phyloP scores from a whole-genome alignment of 2,888 invertebrate genomes.

The Herminia tarsipennalis region DNA sequence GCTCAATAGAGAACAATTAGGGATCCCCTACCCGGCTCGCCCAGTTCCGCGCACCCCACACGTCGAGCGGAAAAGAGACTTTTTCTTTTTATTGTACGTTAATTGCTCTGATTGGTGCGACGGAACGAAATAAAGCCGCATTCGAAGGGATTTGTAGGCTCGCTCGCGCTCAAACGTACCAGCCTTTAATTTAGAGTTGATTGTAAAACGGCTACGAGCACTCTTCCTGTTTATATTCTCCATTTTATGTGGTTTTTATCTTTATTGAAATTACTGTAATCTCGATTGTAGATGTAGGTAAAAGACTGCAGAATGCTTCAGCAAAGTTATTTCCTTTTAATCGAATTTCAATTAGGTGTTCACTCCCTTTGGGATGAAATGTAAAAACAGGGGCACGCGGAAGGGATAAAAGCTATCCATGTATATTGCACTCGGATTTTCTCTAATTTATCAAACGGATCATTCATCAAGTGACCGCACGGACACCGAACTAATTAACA shows the following conservation, averaged over 20 bases:
- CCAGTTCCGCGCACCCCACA: constrained; percentile 43
- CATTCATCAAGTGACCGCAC: constrained; percentile 53
- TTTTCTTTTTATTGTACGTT: constrained; percentile 71
- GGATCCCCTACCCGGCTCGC: constrained; percentile 46
- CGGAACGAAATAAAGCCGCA: constrained; percentile 70
- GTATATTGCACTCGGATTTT: constrained; percentile 30
- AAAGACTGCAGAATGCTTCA: constrained; percentile 20
- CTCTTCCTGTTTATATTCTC: constrained; percentile 33
- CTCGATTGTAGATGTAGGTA: constrained; percentile 18
- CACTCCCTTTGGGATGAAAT: constrained; percentile 8
- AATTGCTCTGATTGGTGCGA: constrained; percentile 79
- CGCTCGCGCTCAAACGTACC: constrained; percentile 56
- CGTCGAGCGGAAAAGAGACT: constrained; percentile 44
- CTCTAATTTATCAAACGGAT: constrained; percentile 47
- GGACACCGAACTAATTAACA: constrained; percentile 53
- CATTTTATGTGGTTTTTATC: constrained; percentile 31
- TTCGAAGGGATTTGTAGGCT: constrained; percentile 63
- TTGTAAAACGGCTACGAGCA: constrained; percentile 52
- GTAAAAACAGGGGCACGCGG: constrained; percentile 17
- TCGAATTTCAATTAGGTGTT: constrained; percentile 25
- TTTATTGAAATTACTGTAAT: constrained; percentile 34
- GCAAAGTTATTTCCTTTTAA: constrained; percentile 27
- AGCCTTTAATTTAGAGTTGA: constrained; percentile 64
- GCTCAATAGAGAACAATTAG: constrained; percentile 58
- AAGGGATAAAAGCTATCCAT: constrained; percentile 25